Conservation (phyloP, 2,113 vertebrate genomes). For the Nerophis ophidion region DNA sequence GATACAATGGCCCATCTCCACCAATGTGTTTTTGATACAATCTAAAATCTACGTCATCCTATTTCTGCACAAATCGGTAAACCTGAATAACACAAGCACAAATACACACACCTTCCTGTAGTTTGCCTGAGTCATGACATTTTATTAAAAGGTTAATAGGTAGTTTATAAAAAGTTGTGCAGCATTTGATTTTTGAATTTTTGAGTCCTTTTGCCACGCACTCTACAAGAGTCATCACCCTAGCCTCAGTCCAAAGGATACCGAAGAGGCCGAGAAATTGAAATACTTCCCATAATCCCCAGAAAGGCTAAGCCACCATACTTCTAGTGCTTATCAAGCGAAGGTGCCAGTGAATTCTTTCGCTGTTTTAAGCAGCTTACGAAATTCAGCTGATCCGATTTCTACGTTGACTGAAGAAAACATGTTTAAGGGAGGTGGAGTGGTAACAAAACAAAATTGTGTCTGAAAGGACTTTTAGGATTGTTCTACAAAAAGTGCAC, state of each 20-base stretch:
- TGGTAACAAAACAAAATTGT: conserved; percentile 4
- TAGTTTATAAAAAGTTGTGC: no score
- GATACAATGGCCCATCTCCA: no score
- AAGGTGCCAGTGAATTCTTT: conserved; percentile 67
- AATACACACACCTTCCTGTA: no score
- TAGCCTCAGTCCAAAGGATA: conserved; percentile 17
- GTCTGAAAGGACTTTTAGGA: not conserved
- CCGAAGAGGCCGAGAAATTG: conserved; percentile 58
- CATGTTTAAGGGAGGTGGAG: conserved; percentile 18
- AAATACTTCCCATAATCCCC: conserved; percentile 60
- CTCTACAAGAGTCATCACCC: conserved; percentile 28
- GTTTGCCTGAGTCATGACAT: no score
- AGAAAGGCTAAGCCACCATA: conserved; percentile 40
- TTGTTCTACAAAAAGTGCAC: not conserved
- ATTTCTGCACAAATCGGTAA: no score
- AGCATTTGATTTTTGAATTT: conserved; percentile 11
- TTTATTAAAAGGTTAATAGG: no score
- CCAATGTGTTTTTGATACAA: no score
- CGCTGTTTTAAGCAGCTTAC: conserved; percentile 68
- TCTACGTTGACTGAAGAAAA: conserved; percentile 41
- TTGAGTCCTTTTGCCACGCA: conserved; percentile 9
- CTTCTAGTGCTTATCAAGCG: conserved; percentile 41
- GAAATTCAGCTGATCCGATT: conserved; percentile 58
- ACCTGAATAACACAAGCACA: no score
- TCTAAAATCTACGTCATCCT: no score